Evolutionary conservation across 2,888 invertebrate species (phyloP), one percentile per base, ranked within the genome.

Genomic region (Norana najaformis): DNA sequence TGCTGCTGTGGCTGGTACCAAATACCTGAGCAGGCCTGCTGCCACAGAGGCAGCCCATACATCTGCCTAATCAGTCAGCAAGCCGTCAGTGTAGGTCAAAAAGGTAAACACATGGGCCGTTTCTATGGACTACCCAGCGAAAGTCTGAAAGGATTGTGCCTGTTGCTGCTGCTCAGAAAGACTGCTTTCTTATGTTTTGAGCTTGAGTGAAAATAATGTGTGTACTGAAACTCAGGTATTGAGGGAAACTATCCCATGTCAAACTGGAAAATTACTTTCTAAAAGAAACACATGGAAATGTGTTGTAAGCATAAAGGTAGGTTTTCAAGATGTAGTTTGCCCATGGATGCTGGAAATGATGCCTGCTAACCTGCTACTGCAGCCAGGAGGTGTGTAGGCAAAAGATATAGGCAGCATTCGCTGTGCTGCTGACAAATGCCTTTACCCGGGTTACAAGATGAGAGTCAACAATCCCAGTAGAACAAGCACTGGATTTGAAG

Each of bases 331-430:
- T 69, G 69, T 30, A 69, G 69, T 30, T n/a, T 69, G 69, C 30
- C 69, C 69, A n/a, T 69, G 69, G 69, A 13, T n/a, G n/a, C 30
- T n/a, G 69, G 69, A 69, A 69, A 8, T n/a, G 69, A 69, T 30
- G 69, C 47, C 8, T 47, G 47, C 47, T 47, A 3, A 23, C 23
- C 47, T 47, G 47, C 47, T 47, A 23, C 5, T 20, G 47, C 69
- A 69, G 69, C 30, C 69, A 8, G n/a, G 3, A n/a, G 30, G 6
- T n/a, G 69, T 69, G 69, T 30, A n/a, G 47, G 69, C n/a, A 69
- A 69, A n/a, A n/a, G 69, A 69, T 69, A n/a, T 69, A n/a, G 69
- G 69, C 69, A 69, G 69, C 69, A 69, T 69, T 69, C 69, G n/a
- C 8, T 16, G 30, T 69, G 69, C n/a, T 69, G 69, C n/a, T 30